Evolutionary conservation across 2,888 invertebrate genomes (phyloP), one percentile per base, ranked within the genome.

Genomic region (Synergus umbraculus): DNA sequence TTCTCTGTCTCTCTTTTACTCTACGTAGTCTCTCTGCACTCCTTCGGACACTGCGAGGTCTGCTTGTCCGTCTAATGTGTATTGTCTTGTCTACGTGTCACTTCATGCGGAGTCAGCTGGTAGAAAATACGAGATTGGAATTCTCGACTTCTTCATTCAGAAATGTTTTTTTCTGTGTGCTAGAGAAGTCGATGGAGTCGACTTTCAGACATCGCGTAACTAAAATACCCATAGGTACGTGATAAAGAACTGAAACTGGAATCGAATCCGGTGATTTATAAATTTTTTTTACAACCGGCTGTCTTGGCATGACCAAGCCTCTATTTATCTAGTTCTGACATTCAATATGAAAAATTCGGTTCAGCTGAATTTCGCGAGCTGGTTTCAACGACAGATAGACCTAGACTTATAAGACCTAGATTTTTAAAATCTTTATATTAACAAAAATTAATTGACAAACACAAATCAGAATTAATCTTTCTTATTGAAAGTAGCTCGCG

Each of bases 1-100:
- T 69, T 54, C 54, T 73, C 73, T 73, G n/a, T 73, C 69, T 69
- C 69, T 69, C 69, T 73, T 54, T 69, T 54, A 37, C 29, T 49
- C 49, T 73, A 73, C 37, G n/a, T 73, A 73, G 73, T 73, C 73
- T 73, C 73, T 73, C 73, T 73, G 73, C 73, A 73, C 73, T 73
- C 54, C 73, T 73, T 73, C 73, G 73, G 54, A 67, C 67, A 64
- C 60, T 76, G 64, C 82, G 84, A 83, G 81, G 85, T 84, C 86
- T 87, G 87, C 85, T 83, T 87, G 87, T 89, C 89, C 89, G 89
- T 89, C 88, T 89, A 86, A 86, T 86, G 87, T 89, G 87, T 90
- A 88, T 89, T 86, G 88, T 85, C 84, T 73, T 73, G 73, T 73
- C 73, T 73, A 37, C 54, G 49, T 73, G 54, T 73, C 54, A 73